Conservation (phyloP, 2,113 vertebrate species). For the Tilapia sparmanii region DNA sequence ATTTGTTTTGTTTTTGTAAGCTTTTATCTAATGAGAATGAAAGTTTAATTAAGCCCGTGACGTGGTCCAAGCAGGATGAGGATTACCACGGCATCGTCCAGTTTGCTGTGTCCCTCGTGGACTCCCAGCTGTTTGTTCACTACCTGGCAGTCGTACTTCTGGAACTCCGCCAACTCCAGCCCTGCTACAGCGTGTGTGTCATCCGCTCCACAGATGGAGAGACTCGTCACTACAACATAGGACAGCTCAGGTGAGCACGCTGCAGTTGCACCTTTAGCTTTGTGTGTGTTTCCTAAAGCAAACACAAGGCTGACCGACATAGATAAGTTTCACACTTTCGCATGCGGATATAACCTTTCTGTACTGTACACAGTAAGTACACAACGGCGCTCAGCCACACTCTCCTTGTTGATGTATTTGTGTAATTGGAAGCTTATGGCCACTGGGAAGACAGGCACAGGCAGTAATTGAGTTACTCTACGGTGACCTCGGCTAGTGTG, state of each 20-base stretch:
- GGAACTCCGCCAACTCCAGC: constrained; percentile 88
- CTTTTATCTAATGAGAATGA: neutral
- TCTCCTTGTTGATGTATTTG: constrained; percentile 4
- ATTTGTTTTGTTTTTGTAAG: neutral
- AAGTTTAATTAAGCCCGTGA: neutral
- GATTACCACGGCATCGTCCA: constrained; percentile 94
- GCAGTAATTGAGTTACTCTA: constrained; percentile 46
- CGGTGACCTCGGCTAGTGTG: neutral
- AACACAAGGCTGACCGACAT: neutral
- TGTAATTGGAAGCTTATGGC: constrained; percentile 40
- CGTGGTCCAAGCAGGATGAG: constrained; percentile 71
- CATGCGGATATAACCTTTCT: neutral
- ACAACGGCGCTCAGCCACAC: neutral
- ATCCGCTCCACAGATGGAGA: constrained; percentile 88
- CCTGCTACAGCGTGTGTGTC: constrained; percentile 83
- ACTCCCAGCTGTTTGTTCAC: constrained; percentile 91
- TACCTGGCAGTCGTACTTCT: constrained; percentile 92
- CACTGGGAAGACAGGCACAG: constrained; percentile 24
- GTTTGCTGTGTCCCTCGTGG: constrained; percentile 90
- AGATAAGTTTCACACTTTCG: neutral
- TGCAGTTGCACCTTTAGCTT: neutral
- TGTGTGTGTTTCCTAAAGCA: neutral
- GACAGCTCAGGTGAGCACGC: constrained; percentile 81
- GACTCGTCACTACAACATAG: constrained; percentile 86
- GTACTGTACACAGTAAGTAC: neutral